Conservation (phyloP, 2,113 vertebrate genomes). For the Sinocyclocheilus maitianheensis region DNA sequence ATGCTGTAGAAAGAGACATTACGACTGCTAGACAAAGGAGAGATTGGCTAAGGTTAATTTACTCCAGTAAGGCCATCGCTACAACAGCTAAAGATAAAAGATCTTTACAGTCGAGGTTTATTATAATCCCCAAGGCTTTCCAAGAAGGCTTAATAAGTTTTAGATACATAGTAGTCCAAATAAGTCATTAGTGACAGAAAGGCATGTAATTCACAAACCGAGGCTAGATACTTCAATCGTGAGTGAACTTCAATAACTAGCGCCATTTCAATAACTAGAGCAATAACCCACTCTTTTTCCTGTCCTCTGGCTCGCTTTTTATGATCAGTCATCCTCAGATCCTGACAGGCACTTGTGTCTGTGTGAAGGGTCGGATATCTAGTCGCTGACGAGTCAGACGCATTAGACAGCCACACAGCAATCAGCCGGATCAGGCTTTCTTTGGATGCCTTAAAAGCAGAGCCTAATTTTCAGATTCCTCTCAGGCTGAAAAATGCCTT, state of each 20-base stretch:
- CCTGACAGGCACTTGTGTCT: conserved; percentile 37
- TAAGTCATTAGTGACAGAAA: not conserved
- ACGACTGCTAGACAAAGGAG: not conserved
- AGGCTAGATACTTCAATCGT: not conserved
- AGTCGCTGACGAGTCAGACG: conserved; percentile 31
- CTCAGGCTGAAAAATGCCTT: conserved; percentile 9
- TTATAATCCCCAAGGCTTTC: conserved; percentile 7
- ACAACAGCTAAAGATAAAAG: not conserved
- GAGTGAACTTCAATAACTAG: conserved; percentile 19
- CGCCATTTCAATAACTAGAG: not conserved
- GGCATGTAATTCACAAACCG: not conserved
- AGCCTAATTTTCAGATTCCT: conserved; percentile 41
- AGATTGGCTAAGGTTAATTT: conserved; percentile 18
- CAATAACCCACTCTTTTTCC: not conserved
- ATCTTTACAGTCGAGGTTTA: not conserved
- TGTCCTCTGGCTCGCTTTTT: conserved; percentile 1
- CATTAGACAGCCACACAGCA: conserved; percentile 47
- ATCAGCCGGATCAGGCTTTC: conserved; percentile 33
- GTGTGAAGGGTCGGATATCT: conserved; percentile 32
- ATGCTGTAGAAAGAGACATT: conserved; percentile 21
- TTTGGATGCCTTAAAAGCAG: conserved; percentile 40
- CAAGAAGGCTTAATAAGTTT: not conserved
- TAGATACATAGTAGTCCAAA: not conserved
- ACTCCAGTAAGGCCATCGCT: conserved; percentile 8
- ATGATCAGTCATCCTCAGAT: conserved; percentile 11